Base-by-base conservation (phyloP, 2,888 invertebrate genomes). In the Drosophila algonquin region DNA sequence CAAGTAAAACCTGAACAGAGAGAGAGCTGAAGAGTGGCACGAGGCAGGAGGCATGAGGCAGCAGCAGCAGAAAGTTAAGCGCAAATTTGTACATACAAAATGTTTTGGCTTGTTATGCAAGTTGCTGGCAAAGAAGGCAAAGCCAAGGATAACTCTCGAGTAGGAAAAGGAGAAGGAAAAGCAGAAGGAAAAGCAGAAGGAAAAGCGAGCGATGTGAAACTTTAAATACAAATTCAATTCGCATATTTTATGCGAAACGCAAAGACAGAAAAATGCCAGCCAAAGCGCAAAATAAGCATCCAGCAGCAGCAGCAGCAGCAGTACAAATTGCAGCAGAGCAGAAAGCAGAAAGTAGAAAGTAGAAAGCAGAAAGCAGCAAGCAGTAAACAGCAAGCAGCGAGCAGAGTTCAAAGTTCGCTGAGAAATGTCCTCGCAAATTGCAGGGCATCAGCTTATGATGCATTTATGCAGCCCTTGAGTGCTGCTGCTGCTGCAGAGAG, bases 221-320 rank as follows among this genome's bases (percentile, higher is more conserved):
- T 85, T 85, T 89, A 89, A 85, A 87, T 85, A 89, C 86, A 85
- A 85, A 85, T 85, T 89, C 85, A 85, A 85, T 85, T 85, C 85
- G 85, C 89, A 85, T 85, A 85, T 89, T 85, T 85, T 85, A 85
- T 89, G 82, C 73, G 71, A 63, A 74, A 75, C 80, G 86, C 75
- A 87, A 77, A 80, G 72, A 72, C 72, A 63, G 72, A 75, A 74
- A 74, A 76, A 81, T 79, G 76, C 58, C 70, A 73, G 85, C 24
- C 76, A 81, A 81, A 79, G 88, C 85, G 73, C 82, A 83, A 85
- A 85, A 77, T 76, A 87, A 87, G 88, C 75, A 81, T 68, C 70
- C 50, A 21, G 12, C 35, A 35, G 5, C 5, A 35, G 56, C 64
- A 50, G 18, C n/a, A 82, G 68, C 69, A 50, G 18, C n/a, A 82